Evolutionary conservation across 1,140 invertebrate species (phyloP).

Genomic region (Trissolcus basalis): DNA sequence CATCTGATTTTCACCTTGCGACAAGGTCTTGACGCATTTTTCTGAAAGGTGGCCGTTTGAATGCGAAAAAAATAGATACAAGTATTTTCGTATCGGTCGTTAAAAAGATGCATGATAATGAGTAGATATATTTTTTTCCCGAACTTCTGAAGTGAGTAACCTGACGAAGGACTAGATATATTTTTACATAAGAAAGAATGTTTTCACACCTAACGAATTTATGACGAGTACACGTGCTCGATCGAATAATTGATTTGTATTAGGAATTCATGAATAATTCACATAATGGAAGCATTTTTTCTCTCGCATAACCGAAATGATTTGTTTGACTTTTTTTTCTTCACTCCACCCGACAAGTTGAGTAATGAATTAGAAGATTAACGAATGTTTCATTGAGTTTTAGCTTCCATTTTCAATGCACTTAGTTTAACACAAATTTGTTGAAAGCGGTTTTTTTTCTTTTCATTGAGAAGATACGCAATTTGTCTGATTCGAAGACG

Average conservation of each 20-base stretch:
- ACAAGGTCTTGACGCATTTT: slow-evolving; percentile 19
- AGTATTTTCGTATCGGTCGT: background rate
- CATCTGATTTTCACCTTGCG: slow-evolving; percentile 25
- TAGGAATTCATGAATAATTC: slow-evolving; percentile 41
- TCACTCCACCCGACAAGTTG: background rate
- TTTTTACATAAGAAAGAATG: slow-evolving; percentile 42
- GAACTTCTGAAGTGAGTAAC: slow-evolving; percentile 22
- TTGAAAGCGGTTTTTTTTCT: slow-evolving; percentile 1
- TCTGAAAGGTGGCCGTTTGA: slow-evolving; percentile 4
- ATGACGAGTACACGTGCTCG: slow-evolving; percentile 25
- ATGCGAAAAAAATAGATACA: slow-evolving; percentile 23
- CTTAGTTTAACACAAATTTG: slow-evolving; percentile 15
- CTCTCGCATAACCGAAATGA: slow-evolving; percentile 23
- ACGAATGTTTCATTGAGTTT: slow-evolving; percentile 3
- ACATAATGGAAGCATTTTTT: slow-evolving; percentile 11
- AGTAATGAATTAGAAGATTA: slow-evolving; percentile 23
- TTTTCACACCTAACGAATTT: slow-evolving; percentile 43
- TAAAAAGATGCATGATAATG: slow-evolving; percentile 36
- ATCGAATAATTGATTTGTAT: slow-evolving; percentile 35
- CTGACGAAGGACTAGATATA: background rate
- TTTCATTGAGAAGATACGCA: slow-evolving; percentile 4
- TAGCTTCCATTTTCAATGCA: background rate
- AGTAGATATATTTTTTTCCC: slow-evolving; percentile 23
- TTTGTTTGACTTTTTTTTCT: background rate
- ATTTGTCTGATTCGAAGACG: slow-evolving; percentile 30